Conservation (phyloP, 2,888 invertebrate genomes). For the Coenonympha arcania region DNA sequence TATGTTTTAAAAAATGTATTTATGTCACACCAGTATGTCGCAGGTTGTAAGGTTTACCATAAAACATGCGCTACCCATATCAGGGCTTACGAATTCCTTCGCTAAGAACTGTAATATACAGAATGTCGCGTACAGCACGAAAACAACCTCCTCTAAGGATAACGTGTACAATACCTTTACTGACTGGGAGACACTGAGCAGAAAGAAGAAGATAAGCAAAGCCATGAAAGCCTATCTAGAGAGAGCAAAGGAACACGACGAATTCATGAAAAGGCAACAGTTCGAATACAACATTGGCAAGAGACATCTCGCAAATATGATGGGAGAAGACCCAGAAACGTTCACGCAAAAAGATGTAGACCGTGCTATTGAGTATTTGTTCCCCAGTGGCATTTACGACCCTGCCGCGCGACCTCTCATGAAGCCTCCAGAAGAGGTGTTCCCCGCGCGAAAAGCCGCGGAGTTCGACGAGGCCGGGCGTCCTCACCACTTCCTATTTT, state of each 20-base stretch:
- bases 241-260: constrained; percentile 84
- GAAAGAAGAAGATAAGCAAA: constrained; percentile 81
- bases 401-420: constrained; percentile 89
- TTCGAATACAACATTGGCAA: constrained; percentile 92
- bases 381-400: constrained; percentile 94
- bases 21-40: constrained; percentile 40
- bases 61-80: constrained; percentile 41
- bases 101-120: constrained; percentile 30
- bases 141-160: constrained; percentile 31
- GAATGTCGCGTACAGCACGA: constrained; percentile 42
- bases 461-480: constrained; percentile 93
- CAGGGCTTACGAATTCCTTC: constrained; percentile 28
- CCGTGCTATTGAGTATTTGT: constrained; percentile 92
- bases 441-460: constrained; percentile 86
- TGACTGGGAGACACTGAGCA: constrained; percentile 62
- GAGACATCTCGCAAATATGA: constrained; percentile 97
- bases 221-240: constrained; percentile 93
- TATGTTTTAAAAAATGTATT: constrained; percentile 5
- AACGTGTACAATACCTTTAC: constrained; percentile 46
- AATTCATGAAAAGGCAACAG: constrained; percentile 85
- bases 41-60: constrained; percentile 31
- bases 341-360: constrained; percentile 92
- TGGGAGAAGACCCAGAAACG: constrained; percentile 93
- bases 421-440: constrained; percentile 91
- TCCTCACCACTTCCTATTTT: constrained; percentile 93